A percentile compares a stretch with the other conserved stretches of the same genome.
These are phyloP conservation scores for Empidonax alnorum DNA, from an alignment of 2,113 vertebrate genomes.

Conservation along the genomic window DNA sequence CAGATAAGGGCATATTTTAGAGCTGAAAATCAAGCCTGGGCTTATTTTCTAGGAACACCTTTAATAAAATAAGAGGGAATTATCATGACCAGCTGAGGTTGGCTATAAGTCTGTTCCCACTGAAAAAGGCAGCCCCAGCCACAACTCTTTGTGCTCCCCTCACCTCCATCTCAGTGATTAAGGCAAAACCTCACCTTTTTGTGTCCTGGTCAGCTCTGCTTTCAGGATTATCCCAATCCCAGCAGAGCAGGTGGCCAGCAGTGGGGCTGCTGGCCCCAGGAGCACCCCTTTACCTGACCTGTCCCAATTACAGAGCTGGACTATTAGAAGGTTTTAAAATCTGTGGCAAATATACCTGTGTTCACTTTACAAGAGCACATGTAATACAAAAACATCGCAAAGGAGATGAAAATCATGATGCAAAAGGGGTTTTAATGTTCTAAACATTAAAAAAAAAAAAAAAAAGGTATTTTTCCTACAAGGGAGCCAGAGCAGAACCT, in stretches of 20 bases:
- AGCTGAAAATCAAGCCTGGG: not conserved
- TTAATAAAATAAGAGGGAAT: not conserved
- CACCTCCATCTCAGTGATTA: not conserved
- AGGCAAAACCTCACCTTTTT: not conserved
- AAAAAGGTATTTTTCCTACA: not conserved
- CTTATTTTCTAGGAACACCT: not conserved
- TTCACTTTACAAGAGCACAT: not conserved
- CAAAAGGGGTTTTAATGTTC: not conserved
- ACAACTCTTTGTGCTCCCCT: not conserved
- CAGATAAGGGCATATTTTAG: not conserved
- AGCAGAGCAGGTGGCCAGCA: not conserved
- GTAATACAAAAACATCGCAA: not conserved
- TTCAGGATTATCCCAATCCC: not conserved
- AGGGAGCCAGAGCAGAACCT: not conserved
- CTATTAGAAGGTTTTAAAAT: not conserved
- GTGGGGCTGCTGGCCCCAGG: not conserved
- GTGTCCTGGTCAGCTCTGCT: not conserved
- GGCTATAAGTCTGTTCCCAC: not conserved
- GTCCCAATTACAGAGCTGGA: accelerated
- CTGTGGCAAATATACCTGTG: not conserved
- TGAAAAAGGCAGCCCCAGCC: not conserved
- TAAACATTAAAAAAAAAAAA: not conserved
- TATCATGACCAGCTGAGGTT: accelerated
- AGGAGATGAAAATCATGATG: not conserved
- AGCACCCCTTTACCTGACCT: not conserved